These are phyloP conservation scores for Gila robusta DNA, from an alignment of 2,797 vertebrate species.

Conservation along the genomic window DNA sequence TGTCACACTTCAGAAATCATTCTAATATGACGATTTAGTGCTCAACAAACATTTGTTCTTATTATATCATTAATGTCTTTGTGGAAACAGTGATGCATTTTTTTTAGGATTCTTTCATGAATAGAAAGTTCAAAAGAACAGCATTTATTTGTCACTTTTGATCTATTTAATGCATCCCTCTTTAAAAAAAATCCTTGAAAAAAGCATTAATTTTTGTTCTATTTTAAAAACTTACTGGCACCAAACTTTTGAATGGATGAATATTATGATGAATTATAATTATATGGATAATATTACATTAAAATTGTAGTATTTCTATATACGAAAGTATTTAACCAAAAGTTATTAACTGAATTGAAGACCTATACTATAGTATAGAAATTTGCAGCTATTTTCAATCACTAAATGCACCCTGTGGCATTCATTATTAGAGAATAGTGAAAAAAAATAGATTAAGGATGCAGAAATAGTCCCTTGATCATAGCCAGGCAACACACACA, in stretches of 20 bases:
- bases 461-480: not conserved
- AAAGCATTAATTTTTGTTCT: not conserved
- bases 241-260: no score
- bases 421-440: not conserved
- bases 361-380: no score
- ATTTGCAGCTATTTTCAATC: not conserved
- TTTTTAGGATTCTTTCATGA: no score
- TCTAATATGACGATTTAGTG: not conserved
- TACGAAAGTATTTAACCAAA: no score
- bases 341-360: not conserved
- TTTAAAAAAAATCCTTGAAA: not conserved
- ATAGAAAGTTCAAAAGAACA: no score
- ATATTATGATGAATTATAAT: no score
- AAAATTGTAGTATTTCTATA: no score
- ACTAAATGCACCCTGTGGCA: not conserved
- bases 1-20: not conserved
- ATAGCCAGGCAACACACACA: not conserved
- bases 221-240: no score
- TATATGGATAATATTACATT: no score
- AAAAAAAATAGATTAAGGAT: not conserved
- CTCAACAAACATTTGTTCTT: not conserved
- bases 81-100: no score
- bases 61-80: not conserved
- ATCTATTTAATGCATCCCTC: no score
- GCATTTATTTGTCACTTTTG: no score